Evolutionary conservation across 2,113 vertebrate genomes (phyloP).

Genomic region (Micromys minutus): DNA sequence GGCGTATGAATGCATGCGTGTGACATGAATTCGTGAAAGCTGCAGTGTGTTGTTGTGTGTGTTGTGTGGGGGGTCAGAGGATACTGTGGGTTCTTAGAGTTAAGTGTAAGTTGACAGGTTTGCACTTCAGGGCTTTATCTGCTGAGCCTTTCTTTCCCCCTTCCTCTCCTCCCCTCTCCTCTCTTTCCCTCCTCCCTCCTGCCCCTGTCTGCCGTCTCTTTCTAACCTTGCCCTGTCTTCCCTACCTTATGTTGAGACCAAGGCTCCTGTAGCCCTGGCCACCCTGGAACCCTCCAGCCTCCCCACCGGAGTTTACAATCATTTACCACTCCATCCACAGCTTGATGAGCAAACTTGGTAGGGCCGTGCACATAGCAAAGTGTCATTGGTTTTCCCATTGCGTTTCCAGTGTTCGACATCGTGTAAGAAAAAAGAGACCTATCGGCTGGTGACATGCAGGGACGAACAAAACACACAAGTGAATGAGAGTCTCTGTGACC

Average conservation of each 20-base stretch:
- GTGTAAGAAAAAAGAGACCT: slow-evolving; percentile 85
- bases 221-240: no score
- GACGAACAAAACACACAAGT: slow-evolving; percentile 82
- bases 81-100: neutral
- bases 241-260: neutral
- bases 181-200: accelerated
- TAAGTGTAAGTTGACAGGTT: neutral
- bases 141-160: no score
- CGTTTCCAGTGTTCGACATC: slow-evolving; percentile 88
- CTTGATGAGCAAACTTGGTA: neutral
- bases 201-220: accelerated
- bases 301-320: neutral
- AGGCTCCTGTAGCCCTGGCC: neutral
- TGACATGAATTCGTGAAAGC: neutral
- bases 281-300: neutral
- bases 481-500: slow-evolving; percentile 88
- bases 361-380: neutral
- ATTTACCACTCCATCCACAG: neutral
- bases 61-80: neutral
- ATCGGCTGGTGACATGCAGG: slow-evolving; percentile 87
- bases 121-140: neutral
- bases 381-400: slow-evolving; percentile 32
- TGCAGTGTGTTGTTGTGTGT: neutral
- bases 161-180: neutral
- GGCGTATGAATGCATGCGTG: neutral